A percentile compares a stretch with the other conserved stretches of the same genome.
Conservation (phyloP, 2,113 vertebrate species). For the Dasypus novemcinctus region DNA sequence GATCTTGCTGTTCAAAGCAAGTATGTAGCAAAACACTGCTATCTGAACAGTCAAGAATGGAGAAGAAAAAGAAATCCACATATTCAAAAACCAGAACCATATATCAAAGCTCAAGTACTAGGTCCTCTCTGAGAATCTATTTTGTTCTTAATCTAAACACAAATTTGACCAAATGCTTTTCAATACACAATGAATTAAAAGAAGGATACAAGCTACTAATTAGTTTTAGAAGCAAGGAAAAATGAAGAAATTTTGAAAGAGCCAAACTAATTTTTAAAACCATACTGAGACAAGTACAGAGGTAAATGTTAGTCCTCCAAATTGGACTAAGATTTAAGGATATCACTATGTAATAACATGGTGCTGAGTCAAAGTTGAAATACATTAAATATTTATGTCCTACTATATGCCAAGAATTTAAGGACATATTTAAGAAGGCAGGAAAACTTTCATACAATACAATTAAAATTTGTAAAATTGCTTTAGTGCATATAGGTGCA, state of each 20-base stretch:
- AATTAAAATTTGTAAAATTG: not conserved
- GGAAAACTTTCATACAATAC: not conserved
- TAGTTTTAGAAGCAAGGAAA: not conserved
- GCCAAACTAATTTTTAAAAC: not conserved
- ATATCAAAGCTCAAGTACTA: not conserved
- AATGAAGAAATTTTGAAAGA: not conserved
- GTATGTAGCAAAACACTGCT: not conserved
- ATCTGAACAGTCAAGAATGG: not conserved
- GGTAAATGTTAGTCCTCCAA: not conserved
- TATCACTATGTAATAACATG: fast-evolving
- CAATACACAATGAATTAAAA: not conserved
- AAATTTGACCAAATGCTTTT: conserved; percentile 4
- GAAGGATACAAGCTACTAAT: not conserved
- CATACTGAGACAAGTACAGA: not conserved
- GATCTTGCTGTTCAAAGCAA: not conserved
- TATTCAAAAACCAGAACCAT: not conserved
- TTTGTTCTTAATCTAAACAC: conserved; percentile 5
- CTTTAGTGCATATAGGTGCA: not conserved
- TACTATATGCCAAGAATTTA: not conserved
- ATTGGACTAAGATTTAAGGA: not conserved
- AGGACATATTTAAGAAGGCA: not conserved
- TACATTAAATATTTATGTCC: not conserved
- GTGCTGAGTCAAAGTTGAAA: not conserved
- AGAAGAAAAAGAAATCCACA: not conserved
- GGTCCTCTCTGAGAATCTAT: not conserved